Evolutionary conservation across 2,888 invertebrate species (phyloP).

Genomic region (Rotaria magnacalcarata): DNA sequence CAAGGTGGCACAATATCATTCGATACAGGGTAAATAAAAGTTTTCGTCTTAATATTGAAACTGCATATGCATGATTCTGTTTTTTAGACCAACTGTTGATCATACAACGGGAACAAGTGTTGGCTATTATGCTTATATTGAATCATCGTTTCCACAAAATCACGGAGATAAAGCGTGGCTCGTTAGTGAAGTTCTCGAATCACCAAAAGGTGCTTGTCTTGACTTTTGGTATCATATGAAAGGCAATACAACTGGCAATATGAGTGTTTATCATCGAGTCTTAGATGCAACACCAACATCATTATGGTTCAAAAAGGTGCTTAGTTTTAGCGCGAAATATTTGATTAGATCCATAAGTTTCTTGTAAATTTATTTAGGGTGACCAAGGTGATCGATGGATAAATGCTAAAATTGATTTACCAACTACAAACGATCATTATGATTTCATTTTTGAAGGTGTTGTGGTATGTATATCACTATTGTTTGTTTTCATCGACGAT

Average conservation of each 20-base stretch:
- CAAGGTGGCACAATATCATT: slow-evolving; percentile 11
- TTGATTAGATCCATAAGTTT: neutral
- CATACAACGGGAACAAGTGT: slow-evolving; percentile 47
- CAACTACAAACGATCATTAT: slow-evolving; percentile 24
- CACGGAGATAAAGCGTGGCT: slow-evolving; percentile 41
- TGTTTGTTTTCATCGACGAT: neutral
- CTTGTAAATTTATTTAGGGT: neutral
- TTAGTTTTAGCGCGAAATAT: neutral
- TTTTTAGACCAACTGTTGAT: slow-evolving; percentile 41
- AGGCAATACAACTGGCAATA: slow-evolving; percentile 38
- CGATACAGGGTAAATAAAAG: neutral
- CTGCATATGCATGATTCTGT: neutral
- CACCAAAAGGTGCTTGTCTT: slow-evolving; percentile 41
- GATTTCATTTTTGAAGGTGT: slow-evolving; percentile 32
- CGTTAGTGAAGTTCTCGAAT: slow-evolving; percentile 36
- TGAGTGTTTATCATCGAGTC: slow-evolving; percentile 17
- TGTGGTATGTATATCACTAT: neutral
- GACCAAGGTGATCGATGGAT: slow-evolving; percentile 43
- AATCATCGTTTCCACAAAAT: slow-evolving; percentile 20
- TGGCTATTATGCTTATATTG: slow-evolving; percentile 47
- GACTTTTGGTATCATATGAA: slow-evolving; percentile 39
- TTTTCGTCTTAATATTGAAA: no score
- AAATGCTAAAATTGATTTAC: slow-evolving; percentile 35
- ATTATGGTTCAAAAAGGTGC: neutral
- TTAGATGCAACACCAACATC: neutral